These are phyloP conservation scores for Villa cingulata DNA, from an alignment of 2,888 invertebrate genomes.

Conservation along the genomic window DNA sequence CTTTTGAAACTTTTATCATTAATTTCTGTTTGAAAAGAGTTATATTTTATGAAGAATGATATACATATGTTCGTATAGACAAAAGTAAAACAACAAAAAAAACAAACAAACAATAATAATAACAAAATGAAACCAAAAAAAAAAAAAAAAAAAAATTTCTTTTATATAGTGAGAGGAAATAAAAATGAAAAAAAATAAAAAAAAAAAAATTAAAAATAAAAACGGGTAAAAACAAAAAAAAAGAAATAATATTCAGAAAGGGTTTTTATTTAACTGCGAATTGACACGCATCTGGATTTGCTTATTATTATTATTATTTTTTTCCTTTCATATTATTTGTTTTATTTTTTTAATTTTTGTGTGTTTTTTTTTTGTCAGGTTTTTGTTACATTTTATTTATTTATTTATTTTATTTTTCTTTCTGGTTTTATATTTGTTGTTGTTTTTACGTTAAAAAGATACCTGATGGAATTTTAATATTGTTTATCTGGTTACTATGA, in stretches of 20 bases:
- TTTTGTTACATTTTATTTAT: not conserved
- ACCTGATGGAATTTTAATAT: slow-evolving; percentile 7
- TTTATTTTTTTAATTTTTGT: not conserved
- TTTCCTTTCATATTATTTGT: too few species aligned
- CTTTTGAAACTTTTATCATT: slow-evolving; percentile 5
- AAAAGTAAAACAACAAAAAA: not conserved
- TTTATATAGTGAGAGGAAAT: too few species aligned
- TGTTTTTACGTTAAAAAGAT: too few species aligned
- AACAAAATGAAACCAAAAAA: too few species aligned
- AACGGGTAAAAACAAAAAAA: too few species aligned
- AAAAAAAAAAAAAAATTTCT: too few species aligned
- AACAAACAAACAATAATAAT: too few species aligned
- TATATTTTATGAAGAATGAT: not conserved
- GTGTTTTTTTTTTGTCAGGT: not conserved
- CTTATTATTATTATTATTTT: too few species aligned
- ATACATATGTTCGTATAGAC: not conserved
- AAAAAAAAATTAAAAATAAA: too few species aligned
- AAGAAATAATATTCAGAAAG: too few species aligned
- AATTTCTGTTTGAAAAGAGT: not conserved
- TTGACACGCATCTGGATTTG: slow-evolving; percentile 4
- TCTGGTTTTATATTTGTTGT: too few species aligned
- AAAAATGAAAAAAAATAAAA: too few species aligned
- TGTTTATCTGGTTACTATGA: slow-evolving; percentile 10
- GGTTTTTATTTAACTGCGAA: slow-evolving; percentile 1
- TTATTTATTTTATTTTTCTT: not conserved